Base-by-base conservation (phyloP, 2,888 invertebrate genomes). In the Agrochola macilenta region DNA sequence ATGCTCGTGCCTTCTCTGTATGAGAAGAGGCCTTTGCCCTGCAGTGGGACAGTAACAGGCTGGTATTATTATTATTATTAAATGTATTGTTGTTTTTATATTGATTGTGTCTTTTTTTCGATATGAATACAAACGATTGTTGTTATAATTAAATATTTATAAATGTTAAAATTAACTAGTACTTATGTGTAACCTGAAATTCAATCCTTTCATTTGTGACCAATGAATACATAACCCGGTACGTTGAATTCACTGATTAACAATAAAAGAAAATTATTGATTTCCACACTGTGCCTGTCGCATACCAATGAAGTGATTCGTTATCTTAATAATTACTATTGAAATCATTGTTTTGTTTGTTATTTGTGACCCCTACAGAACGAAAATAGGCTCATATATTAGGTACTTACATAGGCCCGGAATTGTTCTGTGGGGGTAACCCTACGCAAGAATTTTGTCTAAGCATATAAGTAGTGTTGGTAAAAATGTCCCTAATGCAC, bases 221-320 rank as follows among this genome's bases (percentile, higher is more conserved):
- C 26, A 66, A 49, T 43, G 39, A 74, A 79, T 68, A 74, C 49
- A 46, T 80, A 80, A 30, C 57, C 66, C 39, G 23, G 35, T 17
- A 49, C 49, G 57, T 39, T 82, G 69, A 70, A 78, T 72, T 57
- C 52, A 73, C 43, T 78, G 83, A 83, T n/a, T 82, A 79, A 71
- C 70, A 26, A 60, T 61, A 60, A 54, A 69, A 78, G 69, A 73
- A 79, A 68, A 68, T 71, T 79, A 83, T 83, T 83, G 82, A 82
- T 83, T 82, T 82, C 69, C 57, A 65, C 61, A n/a, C 14, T 54
- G 26, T 57, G 23, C 30, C 57, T 54, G 68, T 76, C 35, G 52
- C 68, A 39, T 68, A 71, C n/a, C 52, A 20, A 71, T 46, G 52
- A 52, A 52, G n/a, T 76, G 61, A 81, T 61, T 81, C 61, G 70